A percentile compares a stretch with the other conserved stretches of the same genome.
Conservation (phyloP, 2,797 vertebrate species). For the Petrocephalus sullivani region DNA sequence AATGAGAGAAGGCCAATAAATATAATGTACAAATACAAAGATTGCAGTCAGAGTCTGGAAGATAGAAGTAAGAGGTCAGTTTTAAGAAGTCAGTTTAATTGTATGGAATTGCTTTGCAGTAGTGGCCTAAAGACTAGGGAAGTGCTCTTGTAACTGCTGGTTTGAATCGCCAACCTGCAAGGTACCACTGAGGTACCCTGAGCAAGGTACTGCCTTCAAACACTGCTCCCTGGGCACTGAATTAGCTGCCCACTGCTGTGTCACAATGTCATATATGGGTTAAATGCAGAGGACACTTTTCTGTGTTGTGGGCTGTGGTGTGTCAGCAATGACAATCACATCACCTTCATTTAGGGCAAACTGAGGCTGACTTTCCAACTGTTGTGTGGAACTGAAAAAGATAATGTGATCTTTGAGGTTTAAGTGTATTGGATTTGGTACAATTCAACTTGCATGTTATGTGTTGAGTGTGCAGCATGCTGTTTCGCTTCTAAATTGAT, state of each 20-base stretch:
- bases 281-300: no score
- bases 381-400: neutral
- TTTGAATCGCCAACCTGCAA: no score
- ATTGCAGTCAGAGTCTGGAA: neutral
- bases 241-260: no score
- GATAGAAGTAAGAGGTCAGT: neutral
- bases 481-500: neutral
- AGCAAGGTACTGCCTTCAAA: no score
- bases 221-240: no score
- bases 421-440: neutral
- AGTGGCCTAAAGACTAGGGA: no score
- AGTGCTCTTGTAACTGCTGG: no score
- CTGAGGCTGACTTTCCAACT: neutral
- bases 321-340: no score
- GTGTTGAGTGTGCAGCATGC: neutral
- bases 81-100: neutral
- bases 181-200: no score
- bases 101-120: neutral
- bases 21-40: neutral
- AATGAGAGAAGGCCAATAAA: neutral
- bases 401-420: neutral
- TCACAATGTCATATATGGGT: no score
- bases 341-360: neutral
- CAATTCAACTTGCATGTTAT: neutral
- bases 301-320: no score